Percentiles rank a stretch among this genome's conserved stretches.
Conservation (phyloP, 1,140 invertebrate genomes). For the Nasonia vitripennis region DNA sequence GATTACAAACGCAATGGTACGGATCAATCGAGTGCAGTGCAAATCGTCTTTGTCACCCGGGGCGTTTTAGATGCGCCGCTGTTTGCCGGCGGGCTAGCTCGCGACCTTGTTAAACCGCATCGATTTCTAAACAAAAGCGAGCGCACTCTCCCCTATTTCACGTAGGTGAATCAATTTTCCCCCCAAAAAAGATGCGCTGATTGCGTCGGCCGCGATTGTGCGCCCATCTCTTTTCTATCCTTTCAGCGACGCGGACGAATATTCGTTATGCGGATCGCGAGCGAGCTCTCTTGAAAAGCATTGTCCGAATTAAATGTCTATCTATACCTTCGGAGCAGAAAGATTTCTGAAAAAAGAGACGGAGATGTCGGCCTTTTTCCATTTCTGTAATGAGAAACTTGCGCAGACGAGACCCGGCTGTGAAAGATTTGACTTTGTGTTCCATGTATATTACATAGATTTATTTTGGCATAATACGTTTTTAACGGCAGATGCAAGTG, state of each 20-base stretch:
- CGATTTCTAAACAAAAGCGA: conserved; percentile 3
- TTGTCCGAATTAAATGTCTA: not conserved
- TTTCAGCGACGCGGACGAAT: not conserved
- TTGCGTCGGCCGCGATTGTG: conserved; percentile 13
- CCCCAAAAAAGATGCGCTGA: not conserved
- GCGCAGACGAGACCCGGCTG: not conserved
- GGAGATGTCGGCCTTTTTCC: not conserved
- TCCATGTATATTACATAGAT: not conserved
- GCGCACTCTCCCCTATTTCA: not conserved
- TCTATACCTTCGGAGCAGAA: too few species aligned
- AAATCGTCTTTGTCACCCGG: too few species aligned
- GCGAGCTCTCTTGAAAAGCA: not conserved
- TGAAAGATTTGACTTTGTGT: not conserved
- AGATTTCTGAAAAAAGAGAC: not conserved
- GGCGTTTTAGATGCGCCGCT: too few species aligned
- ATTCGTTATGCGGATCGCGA: not conserved
- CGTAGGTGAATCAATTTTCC: not conserved
- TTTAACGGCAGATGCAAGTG: too few species aligned
- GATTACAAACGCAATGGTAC: too few species aligned
- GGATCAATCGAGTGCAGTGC: too few species aligned
- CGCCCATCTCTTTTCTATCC: not conserved
- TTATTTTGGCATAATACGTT: not conserved
- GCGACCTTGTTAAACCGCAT: conserved; percentile 43
- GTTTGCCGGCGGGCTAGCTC: conserved; percentile 4
- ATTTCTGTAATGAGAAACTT: conserved; percentile 38